These are phyloP conservation scores for Cyanoramphus novaezelandiae DNA, from an alignment of 2,113 vertebrate genomes.

Conservation along the genomic window DNA sequence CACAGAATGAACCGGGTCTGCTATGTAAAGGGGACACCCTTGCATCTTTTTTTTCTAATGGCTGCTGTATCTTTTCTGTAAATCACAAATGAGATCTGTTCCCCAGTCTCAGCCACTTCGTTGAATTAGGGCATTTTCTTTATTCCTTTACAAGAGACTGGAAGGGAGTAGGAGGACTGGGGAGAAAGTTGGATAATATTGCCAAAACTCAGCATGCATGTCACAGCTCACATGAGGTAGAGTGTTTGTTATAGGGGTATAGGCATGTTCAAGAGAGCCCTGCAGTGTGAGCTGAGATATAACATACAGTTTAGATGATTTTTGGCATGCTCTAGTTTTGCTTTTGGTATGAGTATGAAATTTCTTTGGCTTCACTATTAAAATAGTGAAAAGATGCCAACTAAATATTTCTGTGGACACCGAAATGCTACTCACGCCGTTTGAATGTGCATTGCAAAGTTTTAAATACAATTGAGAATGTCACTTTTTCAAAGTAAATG, in stretches of 20 bases:
- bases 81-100: neutral
- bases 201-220: conserved; percentile 10
- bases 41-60: neutral
- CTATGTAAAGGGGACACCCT: neutral
- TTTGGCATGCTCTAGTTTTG: conserved; percentile 2
- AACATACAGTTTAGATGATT: neutral
- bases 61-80: neutral
- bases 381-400: conserved; percentile 1
- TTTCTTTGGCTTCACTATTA: conserved; percentile 23
- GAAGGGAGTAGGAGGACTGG: neutral
- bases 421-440: neutral
- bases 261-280: neutral
- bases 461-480: neutral
- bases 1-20: neutral
- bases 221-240: neutral
- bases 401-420: neutral
- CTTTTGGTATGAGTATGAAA: neutral
- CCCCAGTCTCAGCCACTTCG: neutral
- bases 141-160: neutral
- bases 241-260: neutral
- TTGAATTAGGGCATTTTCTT: neutral
- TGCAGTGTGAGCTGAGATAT: neutral
- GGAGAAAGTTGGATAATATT: neutral
- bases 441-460: neutral
- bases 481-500: neutral